Evolutionary conservation across 2,113 vertebrate species (phyloP), one percentile per base, ranked within the genome.

Genomic region (Neodon shergylaensis): DNA sequence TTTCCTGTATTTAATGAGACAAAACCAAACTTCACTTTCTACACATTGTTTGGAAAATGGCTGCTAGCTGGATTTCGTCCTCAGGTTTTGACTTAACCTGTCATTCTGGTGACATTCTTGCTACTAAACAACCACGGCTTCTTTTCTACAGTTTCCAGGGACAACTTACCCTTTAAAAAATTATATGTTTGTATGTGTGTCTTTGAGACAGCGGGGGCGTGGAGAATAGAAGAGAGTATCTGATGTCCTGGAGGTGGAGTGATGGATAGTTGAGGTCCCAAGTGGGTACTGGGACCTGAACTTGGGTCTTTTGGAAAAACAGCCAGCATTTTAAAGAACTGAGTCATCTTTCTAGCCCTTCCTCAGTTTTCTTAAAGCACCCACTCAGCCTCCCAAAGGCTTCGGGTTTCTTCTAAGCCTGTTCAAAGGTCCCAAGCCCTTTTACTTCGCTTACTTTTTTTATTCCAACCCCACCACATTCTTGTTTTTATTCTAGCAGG

Each of bases 1-100:
- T 82, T 94, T 91, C 91, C 54, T 8, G 31, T 79, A 77, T 42
- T 47, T 17, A 77, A 49, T 24, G 44, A 83, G 76, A 89, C 65
- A 84, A 90, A 90, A 54, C 7, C 26, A 82, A 39, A 31, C 6
- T 28, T 11, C 4, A 83, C 7, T 54, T 90, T 58, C 36, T 31
- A 33, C 21, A 70, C 17, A 68, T 65, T 49, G n/a, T 13, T 73
- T 84, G 19, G 33, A 52, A 84, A 49, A 68, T 31, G 42, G 39
- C 49, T 81, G 22, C 10, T 47, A 61, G 33, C 28, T 39, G 36
- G 33, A 5, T 88, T 8, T 72, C 21, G 39, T 49, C 39, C n/a
- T 24, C 8, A 47, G 22, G 5, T 73, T 68, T 79, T 52, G 68
- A 39, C 9, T 22, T 26, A 58, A 8, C 17, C 1, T 0, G 4